Conservation (phyloP, 2,113 vertebrate species). For the Microcebus griseorufus region DNA sequence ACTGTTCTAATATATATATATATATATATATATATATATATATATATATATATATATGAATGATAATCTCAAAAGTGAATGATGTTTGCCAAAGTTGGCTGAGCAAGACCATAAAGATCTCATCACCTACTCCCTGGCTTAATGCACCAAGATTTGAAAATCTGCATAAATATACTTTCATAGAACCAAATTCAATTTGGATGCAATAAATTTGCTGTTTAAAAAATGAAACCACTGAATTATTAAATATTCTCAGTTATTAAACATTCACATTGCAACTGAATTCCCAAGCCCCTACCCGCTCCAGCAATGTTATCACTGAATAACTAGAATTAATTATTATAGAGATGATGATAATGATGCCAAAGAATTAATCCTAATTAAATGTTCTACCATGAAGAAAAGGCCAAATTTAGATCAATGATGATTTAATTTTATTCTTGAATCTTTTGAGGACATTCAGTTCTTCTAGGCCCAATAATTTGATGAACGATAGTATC, state of each 20-base stretch:
- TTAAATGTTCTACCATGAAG: conserved; percentile 34
- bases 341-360: conserved; percentile 17
- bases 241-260: conserved; percentile 54
- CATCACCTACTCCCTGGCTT: background rate
- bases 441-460: conserved; percentile 52
- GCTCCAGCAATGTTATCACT: conserved; percentile 50
- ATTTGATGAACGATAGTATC: background rate
- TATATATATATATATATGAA: too few species aligned
- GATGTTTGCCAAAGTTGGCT: background rate
- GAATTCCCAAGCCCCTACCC: conserved; percentile 41
- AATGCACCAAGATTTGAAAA: background rate
- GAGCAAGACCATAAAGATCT: background rate
- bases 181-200: conserved; percentile 45
- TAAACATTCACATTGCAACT: background rate
- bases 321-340: conserved; percentile 27
- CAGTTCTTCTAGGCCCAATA: conserved; percentile 49
- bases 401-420: conserved; percentile 44
- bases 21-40: too few species aligned
- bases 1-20: background rate
- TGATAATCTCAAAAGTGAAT: background rate
- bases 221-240: background rate
- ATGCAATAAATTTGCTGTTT: conserved; percentile 9
- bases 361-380: conserved; percentile 34
- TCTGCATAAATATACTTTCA: conserved; percentile 35
- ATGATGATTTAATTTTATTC: conserved; percentile 49